phyloP scores from a whole-genome alignment of 2,888 invertebrate genomes.

The Stomorhina lunata region DNA sequence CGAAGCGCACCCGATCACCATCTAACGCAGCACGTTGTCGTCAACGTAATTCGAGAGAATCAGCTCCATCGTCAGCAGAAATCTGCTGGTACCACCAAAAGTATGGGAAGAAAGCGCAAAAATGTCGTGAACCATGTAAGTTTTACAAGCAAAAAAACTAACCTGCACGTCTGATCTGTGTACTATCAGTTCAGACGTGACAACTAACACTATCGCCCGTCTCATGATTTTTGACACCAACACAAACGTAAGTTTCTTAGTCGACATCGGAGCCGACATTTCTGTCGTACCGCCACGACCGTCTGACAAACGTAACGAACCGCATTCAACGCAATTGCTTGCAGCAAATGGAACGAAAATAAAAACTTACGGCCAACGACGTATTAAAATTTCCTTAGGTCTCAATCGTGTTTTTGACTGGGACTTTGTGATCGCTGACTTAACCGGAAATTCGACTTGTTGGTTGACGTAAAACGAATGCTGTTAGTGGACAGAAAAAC shows the following conservation, averaged over 20 bases:
- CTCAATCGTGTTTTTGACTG: neutral
- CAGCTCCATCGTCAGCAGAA: neutral
- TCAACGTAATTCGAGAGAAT: no score
- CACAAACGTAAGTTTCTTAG: neutral
- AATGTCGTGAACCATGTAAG: neutral
- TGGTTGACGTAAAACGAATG: constrained; percentile 21
- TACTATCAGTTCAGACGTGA: neutral
- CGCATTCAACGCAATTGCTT: neutral
- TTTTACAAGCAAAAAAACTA: constrained; percentile 22
- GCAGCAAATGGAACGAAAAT: constrained; percentile 27
- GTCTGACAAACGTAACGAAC: neutral
- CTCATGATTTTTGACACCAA: constrained; percentile 8
- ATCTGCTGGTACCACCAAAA: constrained; percentile 31
- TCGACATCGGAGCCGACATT: constrained; percentile 8
- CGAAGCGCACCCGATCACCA: neutral
- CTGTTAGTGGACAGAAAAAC: constrained; percentile 23
- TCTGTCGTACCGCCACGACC: constrained; percentile 7
- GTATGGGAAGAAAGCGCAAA: neutral
- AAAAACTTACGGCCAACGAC: constrained; percentile 6
- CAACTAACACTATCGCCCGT: neutral
- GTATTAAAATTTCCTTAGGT: constrained; percentile 1
- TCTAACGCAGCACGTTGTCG: neutral
- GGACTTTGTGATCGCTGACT: constrained; percentile 8
- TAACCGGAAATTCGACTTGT: neutral
- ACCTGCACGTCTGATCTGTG: neutral